phyloP scores from a whole-genome alignment of 2,797 vertebrate species.

The Cuculus canorus region DNA sequence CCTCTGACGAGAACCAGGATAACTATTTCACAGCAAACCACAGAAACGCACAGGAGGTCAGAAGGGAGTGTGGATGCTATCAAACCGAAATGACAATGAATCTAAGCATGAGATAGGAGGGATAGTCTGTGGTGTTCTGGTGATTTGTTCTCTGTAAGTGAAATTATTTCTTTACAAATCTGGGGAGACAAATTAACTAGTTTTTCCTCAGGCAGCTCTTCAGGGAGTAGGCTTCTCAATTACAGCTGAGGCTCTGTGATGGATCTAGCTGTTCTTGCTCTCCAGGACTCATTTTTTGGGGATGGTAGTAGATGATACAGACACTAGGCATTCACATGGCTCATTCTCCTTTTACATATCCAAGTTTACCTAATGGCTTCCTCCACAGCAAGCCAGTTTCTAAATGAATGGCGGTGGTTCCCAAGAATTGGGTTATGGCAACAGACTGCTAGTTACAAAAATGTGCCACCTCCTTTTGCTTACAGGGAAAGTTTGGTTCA shows the following conservation, averaged over 20 bases:
- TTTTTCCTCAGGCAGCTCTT: not conserved
- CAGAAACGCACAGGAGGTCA: not conserved
- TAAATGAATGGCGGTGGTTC: not conserved
- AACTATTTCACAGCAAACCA: not conserved
- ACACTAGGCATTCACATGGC: not conserved
- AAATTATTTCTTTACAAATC: not conserved
- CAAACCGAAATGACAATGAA: not conserved
- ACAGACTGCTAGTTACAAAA: not conserved
- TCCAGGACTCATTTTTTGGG: not conserved
- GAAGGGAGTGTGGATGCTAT: accelerated
- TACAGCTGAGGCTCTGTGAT: not conserved
- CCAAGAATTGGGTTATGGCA: not conserved
- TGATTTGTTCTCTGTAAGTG: not conserved
- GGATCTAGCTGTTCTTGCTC: not conserved
- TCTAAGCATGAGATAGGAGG: not conserved
- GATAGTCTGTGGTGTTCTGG: not conserved
- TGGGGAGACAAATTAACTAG: not conserved
- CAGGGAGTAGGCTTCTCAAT: accelerated
- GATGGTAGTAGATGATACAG: not conserved
- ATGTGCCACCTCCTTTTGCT: not conserved
- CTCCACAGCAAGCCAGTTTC: not conserved
- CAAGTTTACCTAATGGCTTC: not conserved
- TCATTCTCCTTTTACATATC: not conserved
- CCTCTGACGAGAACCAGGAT: not conserved
- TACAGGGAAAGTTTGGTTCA: not conserved